Evolutionary conservation across 2,113 vertebrate genomes (phyloP).

Genomic region (Tursiops truncatus): DNA sequence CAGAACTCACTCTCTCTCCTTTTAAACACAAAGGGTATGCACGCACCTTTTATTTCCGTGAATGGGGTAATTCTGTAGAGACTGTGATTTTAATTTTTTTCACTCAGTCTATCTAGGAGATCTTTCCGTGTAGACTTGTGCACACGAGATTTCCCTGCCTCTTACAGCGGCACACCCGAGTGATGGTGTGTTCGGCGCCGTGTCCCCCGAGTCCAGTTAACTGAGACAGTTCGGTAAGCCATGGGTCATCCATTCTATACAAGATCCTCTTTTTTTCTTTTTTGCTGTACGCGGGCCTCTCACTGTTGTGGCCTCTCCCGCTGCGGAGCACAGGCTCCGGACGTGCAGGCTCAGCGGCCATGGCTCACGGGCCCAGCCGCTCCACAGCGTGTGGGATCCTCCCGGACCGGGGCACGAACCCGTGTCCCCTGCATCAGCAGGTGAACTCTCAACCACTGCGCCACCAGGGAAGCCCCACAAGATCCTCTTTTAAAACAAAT

Average conservation of each 20-base stretch:
- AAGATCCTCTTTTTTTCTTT: not conserved
- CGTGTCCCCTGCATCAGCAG: too few relatives aligned
- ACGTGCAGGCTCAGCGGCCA: too few relatives aligned
- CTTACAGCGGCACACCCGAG: not conserved
- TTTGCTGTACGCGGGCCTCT: too few relatives aligned
- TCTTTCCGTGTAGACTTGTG: fast-evolving
- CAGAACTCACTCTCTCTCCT: too few relatives aligned
- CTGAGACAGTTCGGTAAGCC: not conserved
- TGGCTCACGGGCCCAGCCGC: too few relatives aligned
- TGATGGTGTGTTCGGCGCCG: fast-evolving
- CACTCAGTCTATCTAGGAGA: too few relatives aligned
- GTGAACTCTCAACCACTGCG: too few relatives aligned
- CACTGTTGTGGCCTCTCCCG: too few relatives aligned
- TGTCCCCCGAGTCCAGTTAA: not conserved
- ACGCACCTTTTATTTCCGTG: not conserved
- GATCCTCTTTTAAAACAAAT: not conserved
- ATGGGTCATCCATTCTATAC: not conserved
- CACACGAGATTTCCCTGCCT: not conserved
- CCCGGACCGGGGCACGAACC: too few relatives aligned
- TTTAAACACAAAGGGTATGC: not conserved
- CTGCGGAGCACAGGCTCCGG: too few relatives aligned
- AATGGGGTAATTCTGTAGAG: not conserved
- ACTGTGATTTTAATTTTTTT: not conserved
- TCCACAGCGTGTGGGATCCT: fast-evolving
- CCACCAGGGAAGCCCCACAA: not conserved